A percentile compares a stretch with the other conserved stretches of the same genome.
Conservation (phyloP, 2,888 invertebrate genomes). For the Phytoseiulus persimilis region DNA sequence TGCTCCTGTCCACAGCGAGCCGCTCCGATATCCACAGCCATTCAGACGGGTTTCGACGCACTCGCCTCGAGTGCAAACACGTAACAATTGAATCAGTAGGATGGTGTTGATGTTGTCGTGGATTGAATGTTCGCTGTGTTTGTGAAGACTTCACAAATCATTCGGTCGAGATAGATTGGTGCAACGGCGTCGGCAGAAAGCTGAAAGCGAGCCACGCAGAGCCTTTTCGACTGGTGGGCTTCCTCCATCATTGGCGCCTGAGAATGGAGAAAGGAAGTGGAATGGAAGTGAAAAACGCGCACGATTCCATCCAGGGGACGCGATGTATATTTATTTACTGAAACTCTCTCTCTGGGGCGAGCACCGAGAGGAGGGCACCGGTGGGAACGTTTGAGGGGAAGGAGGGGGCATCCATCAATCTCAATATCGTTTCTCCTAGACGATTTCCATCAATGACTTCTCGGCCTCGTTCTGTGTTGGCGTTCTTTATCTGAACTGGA, state of each 20-base stretch:
- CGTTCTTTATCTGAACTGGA: neutral
- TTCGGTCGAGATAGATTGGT: neutral
- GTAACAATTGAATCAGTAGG: neutral
- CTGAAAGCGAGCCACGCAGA: neutral
- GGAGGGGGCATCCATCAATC: conserved; percentile 25
- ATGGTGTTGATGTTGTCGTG: neutral
- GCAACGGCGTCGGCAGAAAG: neutral
- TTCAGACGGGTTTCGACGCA: neutral
- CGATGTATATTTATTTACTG: conserved; percentile 36
- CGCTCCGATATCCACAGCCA: neutral
- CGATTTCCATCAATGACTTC: neutral
- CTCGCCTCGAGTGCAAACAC: neutral
- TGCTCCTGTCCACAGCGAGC: neutral
- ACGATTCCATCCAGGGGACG: neutral
- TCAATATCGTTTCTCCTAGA: conserved; percentile 29
- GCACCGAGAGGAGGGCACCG: neutral
- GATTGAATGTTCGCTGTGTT: neutral
- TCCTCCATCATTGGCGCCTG: neutral
- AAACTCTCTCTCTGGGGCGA: neutral
- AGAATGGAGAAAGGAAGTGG: neutral
- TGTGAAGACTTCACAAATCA: neutral
- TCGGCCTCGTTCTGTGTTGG: neutral
- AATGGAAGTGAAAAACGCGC: neutral
- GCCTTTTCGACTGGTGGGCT: neutral
- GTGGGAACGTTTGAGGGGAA: neutral